Conservation (phyloP, 2,113 vertebrate species). For the Bettongia penicillata region DNA sequence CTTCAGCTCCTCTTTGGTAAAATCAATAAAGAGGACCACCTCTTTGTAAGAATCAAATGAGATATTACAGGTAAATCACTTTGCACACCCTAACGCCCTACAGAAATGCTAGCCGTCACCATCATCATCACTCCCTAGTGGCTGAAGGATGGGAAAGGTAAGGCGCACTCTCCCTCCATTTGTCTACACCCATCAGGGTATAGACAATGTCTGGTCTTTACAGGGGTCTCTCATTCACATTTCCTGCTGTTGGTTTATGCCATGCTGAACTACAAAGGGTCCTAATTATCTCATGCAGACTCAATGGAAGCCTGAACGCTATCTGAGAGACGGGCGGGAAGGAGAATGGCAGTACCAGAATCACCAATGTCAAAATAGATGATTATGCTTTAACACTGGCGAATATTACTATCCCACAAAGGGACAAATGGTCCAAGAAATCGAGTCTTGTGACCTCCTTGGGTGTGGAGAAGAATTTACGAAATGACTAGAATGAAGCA, state of each 20-base stretch:
- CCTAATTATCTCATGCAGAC: background rate
- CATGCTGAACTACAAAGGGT: background rate
- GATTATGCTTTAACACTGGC: constrained; percentile 33
- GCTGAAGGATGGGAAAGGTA: background rate
- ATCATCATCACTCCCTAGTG: too few species aligned
- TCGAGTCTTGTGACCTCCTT: background rate
- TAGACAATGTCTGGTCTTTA: background rate
- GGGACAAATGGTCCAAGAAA: constrained; percentile 29
- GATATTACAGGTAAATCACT: background rate
- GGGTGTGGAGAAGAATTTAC: background rate
- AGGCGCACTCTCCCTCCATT: background rate
- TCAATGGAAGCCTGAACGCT: background rate
- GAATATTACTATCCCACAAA: constrained; percentile 6
- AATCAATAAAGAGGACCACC: background rate
- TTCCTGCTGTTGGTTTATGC: too few species aligned
- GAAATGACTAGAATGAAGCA: background rate
- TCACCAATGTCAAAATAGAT: constrained; percentile 46
- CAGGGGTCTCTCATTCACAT: background rate
- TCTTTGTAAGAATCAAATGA: background rate
- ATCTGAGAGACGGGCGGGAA: background rate
- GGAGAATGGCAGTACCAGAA: constrained; percentile 14
- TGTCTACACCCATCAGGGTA: background rate
- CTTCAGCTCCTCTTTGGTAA: background rate
- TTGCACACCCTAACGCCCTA: background rate
- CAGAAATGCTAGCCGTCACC: too few species aligned